Base-by-base conservation (phyloP, 2,888 invertebrate genomes). In the Litoditis marina region DNA sequence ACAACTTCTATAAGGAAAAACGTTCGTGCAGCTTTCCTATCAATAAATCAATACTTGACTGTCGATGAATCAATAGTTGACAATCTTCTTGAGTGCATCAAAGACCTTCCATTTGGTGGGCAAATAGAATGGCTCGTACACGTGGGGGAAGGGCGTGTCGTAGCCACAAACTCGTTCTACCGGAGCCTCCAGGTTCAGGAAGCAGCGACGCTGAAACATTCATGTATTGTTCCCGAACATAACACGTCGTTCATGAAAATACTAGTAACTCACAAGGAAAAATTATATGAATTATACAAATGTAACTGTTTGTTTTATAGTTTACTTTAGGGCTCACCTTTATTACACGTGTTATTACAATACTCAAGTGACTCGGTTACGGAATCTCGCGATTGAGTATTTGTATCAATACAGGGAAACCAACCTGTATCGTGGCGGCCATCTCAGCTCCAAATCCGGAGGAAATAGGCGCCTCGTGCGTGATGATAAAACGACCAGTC, bases 61-160 rank as follows among this genome's bases (percentile, higher is more conserved):
- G 27, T 27, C 27, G 22, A n/a, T 7, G 8, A 44, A 6, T 70
- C 49, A 87, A 73, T 90, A 95, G 68, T 90, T 87, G 1, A 93
- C 82, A 0, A 91, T 84, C 62, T 89, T 88, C 69, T 89, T 88
- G 47, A 98, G 86, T 0, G 90, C 91, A 61, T 91, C 89, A 65
- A 91, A 87, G 83, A 94, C 94, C 55, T 94, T 87, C 90, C 92
- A 92, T 84, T 91, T 92, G 84, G 91, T 91, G 0, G 98, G 98
- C 73, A 98, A 84, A 86, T 96, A 98, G 85, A 96, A 92, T 0
- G 92, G 91, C 84, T 98, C 98, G 85, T 90, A 94, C 52, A 94
- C 88, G 85, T 93, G 93, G 5, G 98, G 93, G 86, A 98, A 98
- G 13, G 98, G 96, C 2, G 94, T 91, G 86, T 99, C 98, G 88